These are phyloP conservation scores for Aix galericulata DNA, from an alignment of 2,113 vertebrate genomes.

Conservation along the genomic window DNA sequence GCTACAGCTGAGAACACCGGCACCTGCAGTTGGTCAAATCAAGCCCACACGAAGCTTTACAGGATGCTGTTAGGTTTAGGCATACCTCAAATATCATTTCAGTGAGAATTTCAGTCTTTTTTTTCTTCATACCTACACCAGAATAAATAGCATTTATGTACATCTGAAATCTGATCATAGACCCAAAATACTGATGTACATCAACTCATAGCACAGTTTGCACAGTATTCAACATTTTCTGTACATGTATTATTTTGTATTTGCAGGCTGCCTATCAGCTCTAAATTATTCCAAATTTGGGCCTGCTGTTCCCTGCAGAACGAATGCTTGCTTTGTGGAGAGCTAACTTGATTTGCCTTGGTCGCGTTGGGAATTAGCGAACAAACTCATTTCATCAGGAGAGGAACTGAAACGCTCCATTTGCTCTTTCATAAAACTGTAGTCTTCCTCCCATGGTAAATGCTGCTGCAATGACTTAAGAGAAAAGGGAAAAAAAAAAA, in stretches of 20 bases:
- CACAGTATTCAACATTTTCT: not conserved
- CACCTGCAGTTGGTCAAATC: fast-evolving
- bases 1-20: not conserved
- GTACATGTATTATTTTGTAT: not conserved
- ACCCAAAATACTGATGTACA: not conserved
- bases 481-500: not conserved
- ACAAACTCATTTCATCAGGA: not conserved
- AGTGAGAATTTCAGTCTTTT: not conserved
- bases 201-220: not conserved
- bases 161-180: not conserved
- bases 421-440: fast-evolving
- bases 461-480: not conserved
- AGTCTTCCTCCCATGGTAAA: not conserved
- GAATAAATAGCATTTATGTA: not conserved
- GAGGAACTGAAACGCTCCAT: not conserved
- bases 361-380: not conserved
- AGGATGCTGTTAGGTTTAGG: not conserved
- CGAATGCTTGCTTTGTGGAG: not conserved
- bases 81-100: not conserved
- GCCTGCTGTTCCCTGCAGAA: not conserved
- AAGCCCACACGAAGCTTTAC: not conserved
- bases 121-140: not conserved
- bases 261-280: not conserved
- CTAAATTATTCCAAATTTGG: not conserved
- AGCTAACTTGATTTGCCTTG: not conserved